Base-by-base conservation (phyloP, 2,888 invertebrate genomes). In the Metalampra italica region DNA sequence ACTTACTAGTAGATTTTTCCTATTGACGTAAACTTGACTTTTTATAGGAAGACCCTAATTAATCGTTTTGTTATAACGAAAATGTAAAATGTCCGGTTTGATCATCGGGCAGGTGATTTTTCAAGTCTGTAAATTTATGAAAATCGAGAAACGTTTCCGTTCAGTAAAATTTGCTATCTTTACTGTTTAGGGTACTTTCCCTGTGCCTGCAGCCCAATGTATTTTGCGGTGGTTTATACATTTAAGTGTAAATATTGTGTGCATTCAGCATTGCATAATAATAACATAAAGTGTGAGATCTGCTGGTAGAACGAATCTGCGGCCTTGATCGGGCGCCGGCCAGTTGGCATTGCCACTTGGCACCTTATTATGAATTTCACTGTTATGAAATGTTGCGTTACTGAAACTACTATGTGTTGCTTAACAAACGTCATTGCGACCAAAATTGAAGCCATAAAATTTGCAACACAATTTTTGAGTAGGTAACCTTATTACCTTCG, bases 321-420 rank as follows among this genome's bases (percentile, higher is more conserved):
- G 61, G 55, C 77, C 75, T 77, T 77, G 73, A 66, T 47, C 65
- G 55, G 46, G 49, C 52, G 64, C 60, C 60, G 57, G 60, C 55
- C 52, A 56, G 49, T 60, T 72, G 74, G 72, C 76, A 77, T 78
- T 77, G 75, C 74, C 64, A 71, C 66, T 66, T 64, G 62, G 53
- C 55, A 54, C 56, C 56, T 61, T 68, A 69, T 75, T 75, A 77
- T 70, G 71, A 77, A 75, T 78, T 77, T 78, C 75, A 75, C 76
- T 64, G 69, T 76, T 77, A 76, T 74, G 76, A 76, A 76, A 78
- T 62, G 56, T 72, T 74, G 68, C 70, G 70, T 73, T 73, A 67
- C 65, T 62, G 68, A 71, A 72, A 71, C n/a, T 14, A 39, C 66
- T 51, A 68, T 58, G 62, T 64, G 64, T 77, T 75, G 75, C 73